Conservation (phyloP, 2,888 invertebrate species). For the Drosophila falleni region DNA sequence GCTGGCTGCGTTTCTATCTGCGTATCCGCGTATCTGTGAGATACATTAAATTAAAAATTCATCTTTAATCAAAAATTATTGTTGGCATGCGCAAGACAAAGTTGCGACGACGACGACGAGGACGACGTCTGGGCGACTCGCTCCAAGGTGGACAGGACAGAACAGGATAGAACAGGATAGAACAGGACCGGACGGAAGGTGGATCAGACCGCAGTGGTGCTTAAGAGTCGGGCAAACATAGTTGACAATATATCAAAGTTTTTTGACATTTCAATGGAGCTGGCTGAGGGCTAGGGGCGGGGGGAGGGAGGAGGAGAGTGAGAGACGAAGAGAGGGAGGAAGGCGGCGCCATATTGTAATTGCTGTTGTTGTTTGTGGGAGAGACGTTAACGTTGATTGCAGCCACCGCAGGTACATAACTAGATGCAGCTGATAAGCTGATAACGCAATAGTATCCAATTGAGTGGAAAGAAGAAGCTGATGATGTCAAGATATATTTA, state of each 20-base stretch:
- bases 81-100: constrained; percentile 75
- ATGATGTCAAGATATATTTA: background rate
- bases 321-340: background rate
- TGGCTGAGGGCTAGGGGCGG: background rate
- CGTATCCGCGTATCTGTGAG: constrained; percentile 73
- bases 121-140: background rate
- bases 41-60: constrained; percentile 84
- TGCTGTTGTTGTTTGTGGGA: constrained; percentile 26
- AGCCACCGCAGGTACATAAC: background rate
- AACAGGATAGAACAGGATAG: no score
- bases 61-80: constrained; percentile 85
- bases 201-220: constrained; percentile 36
- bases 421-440: constrained; percentile 27
- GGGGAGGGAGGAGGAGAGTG: background rate
- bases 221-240: constrained; percentile 54
- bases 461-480: background rate
- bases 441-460: constrained; percentile 4
- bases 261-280: constrained; percentile 22
- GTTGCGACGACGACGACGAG: constrained; percentile 28
- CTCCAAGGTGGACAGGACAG: no score
- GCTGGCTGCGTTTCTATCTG: constrained; percentile 63
- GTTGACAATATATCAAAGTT: constrained; percentile 77
- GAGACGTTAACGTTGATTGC: constrained; percentile 3
- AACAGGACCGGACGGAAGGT: constrained; percentile 13
- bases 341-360: constrained; percentile 43